Base-by-base conservation (phyloP, 2,888 invertebrate species). In the Lasius platythorax region DNA sequence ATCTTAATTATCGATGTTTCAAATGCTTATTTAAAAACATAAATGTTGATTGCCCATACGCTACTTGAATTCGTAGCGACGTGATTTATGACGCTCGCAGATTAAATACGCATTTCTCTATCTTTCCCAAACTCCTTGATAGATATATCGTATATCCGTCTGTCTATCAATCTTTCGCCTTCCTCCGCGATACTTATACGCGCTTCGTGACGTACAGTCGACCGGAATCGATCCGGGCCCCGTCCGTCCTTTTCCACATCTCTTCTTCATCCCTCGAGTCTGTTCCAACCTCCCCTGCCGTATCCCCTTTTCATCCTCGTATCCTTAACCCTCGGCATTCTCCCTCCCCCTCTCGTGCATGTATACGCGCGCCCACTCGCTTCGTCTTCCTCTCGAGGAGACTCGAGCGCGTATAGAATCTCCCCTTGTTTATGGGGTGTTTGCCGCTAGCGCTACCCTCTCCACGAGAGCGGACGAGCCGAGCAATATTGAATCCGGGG, bases 381-480 rank as follows among this genome's bases (percentile, higher is more conserved):
- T 68, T 43, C 83, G 61, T 85, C 83, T 83, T 84, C 74, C 78
- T 78, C 84, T 76, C 73, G 43, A 74, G 74, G 28, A 84, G 85
- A 72, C 84, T 68, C 83, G 73, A 81, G 87, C 88, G 88, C 88
- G 89, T 90, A 89, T 87, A 89, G 92, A 91, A 92, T 92, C 89
- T 90, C 90, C 92, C 92, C 92, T 92, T 92, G 92, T 93, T 93
- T 92, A 92, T 90, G 87, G 92, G 92, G 91, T 92, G 90, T 92
- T 92, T 92, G 91, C 89, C 87, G 67, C 81, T 43, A 84, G 85
- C 85, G 84, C 72, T 83, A 84, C 87, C 87, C 86, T 78, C 87
- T 84, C 82, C 88, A 56, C 73, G 70, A 46, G 75, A 82, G 75
- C 86, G 85, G 85, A 85, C 87, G 87, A 85, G 81, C 88, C 83